Base-by-base conservation (phyloP, 1,140 invertebrate species). In the Drosophila littoralis region DNA sequence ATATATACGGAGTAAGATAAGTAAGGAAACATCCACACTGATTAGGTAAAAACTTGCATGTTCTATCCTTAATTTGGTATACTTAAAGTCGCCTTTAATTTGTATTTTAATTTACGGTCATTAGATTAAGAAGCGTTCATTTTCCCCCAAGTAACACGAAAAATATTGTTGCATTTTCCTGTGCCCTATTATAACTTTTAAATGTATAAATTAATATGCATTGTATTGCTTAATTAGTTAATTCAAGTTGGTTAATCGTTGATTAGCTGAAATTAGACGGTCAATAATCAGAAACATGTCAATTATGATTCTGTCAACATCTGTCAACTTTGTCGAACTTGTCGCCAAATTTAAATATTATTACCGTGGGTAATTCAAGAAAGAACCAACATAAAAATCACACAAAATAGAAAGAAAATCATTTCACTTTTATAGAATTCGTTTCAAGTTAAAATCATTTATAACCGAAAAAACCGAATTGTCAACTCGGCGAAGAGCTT, bases 191-290 rank as follows among this genome's bases (percentile, higher is more conserved):
- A 42, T 17, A 33, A 57, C 45, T 65, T 33, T 54, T 65, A 52
- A 42, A n/a, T 28, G 36, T 68, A 38, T 38, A 40, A 36, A 40
- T 32, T 32, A 32, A 43, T 57, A 59, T 46, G 57, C 57, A 12
- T 46, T 33, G 40, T 52, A 54, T 68, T 40, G 48, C 63, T 65
- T 65, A 64, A 48, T 55, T 46, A 48, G 46, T 55, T 36, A 13
- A 57, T 65, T 51, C 28, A 46, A 35, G 57, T 59, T 59, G n/a
- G 22, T 51, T 58, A 66, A 15, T 36, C 28, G 66, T 68, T 68
- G 45, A 51, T 60, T 60, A 43, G 57, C 66, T 69, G 57, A 36
- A 69, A 61, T 35, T 45, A 59, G 13, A 50, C 6, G 10, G n/a
- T 33, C 13, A 48, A 42, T 42, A 67, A 46, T 50, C 45, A 52